Evolutionary conservation across 2,797 vertebrate genomes (phyloP), one percentile per base, ranked within the genome.

Genomic region (Neostethus bicornis): DNA sequence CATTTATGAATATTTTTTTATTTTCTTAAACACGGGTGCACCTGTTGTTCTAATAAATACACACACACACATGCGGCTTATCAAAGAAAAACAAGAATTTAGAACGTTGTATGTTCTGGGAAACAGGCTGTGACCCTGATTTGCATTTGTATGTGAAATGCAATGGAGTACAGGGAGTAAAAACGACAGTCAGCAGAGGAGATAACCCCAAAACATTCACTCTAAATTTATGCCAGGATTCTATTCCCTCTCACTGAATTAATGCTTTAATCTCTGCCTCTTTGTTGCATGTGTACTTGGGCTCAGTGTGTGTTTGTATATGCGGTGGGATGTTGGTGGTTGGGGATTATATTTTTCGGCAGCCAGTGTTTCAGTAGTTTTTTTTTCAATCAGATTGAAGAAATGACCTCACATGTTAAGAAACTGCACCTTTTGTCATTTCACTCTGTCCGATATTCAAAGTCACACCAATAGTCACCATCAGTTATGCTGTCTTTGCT

Each of bases 401-500:
- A 84, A 79, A 80, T 71, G 61, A 67, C 59, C 56, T 37, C 43
- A 75, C 43, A 70, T 62, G 45, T 44, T 34, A 46, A 67, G 75
- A 82, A 80, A 82, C 76, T 62, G 73, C 82, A 78, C 73, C 80
- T 80, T 86, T 75, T 81, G 78, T 83, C 75, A 64, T 86, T 85
- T 80, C 75, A 61, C 51, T 85, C 73, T 81, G 75, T 66, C 73
- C 61, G 73, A 76, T 56, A 73, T 89, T 85, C 86, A 84, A 82
- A 90, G 85, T 91, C 87, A 85, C 75, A 87, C 72, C 73, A 83
- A 65, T 84, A 69, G 75, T 79, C 67, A 59, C 74, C 71, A 84
- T 85, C 78, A 64, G 80, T 89, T 92, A 81, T 89, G 88, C 90
- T 90, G 83, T 80, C 86, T 87, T 85, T 66, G 86, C 89, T 84